A percentile compares a stretch with the other conserved stretches of the same genome.
phyloP scores from a whole-genome alignment of 2,888 invertebrate species.

The Rhingia rostrata region DNA sequence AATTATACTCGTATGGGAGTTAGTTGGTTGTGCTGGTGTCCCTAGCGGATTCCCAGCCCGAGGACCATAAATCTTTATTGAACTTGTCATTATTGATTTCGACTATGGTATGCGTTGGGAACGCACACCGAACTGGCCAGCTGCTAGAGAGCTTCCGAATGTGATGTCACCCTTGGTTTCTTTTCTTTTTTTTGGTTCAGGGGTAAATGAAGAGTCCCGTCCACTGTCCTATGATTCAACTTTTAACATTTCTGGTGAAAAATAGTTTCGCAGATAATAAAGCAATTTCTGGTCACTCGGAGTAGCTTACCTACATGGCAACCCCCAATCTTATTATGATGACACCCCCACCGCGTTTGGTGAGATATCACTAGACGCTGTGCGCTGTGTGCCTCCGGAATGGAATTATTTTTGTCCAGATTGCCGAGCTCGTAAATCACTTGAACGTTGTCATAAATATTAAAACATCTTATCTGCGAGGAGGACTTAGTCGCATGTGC shows the following conservation, averaged over 20 bases:
- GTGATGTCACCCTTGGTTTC: slow-evolving; percentile 47
- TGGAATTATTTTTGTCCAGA: slow-evolving; percentile 80
- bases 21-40: slow-evolving; percentile 44
- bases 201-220: neutral
- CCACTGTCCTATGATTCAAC: slow-evolving; percentile 48
- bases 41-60: slow-evolving; percentile 69
- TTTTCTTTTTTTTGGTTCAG: neutral
- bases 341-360: too few species aligned
- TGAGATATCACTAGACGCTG: slow-evolving; percentile 47
- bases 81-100: slow-evolving; percentile 82
- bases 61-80: slow-evolving; percentile 82
- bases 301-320: slow-evolving; percentile 1
- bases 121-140: slow-evolving; percentile 63
- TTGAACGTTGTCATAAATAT: slow-evolving; percentile 82
- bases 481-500: slow-evolving; percentile 37
- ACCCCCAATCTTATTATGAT: slow-evolving; percentile 3
- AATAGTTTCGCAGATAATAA: slow-evolving; percentile 71
- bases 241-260: slow-evolving; percentile 62
- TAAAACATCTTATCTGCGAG: slow-evolving; percentile 82
- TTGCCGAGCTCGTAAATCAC: slow-evolving; percentile 76
- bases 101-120: slow-evolving; percentile 75
- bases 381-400: slow-evolving; percentile 68
- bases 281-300: slow-evolving; percentile 73
- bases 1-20: neutral
- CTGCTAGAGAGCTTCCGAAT: slow-evolving; percentile 25